Conservation (phyloP, 35 echinoderm and acorn worm species). For the Ophioderma brevispina region DNA sequence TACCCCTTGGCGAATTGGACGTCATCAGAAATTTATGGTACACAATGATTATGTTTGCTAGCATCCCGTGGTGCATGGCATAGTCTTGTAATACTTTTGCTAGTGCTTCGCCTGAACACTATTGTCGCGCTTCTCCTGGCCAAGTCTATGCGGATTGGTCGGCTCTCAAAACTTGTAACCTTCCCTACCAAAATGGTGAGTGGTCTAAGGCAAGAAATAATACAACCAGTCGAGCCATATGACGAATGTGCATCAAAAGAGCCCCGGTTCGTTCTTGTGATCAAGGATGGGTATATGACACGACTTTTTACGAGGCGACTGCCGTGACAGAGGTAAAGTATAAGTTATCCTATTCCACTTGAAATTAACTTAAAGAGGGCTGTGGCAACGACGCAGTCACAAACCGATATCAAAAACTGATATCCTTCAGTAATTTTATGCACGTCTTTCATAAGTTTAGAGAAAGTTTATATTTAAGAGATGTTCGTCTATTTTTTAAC, state of each 20-base stretch:
- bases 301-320: background rate
- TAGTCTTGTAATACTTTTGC: slow-evolving; percentile 35
- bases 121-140: slow-evolving; percentile 1
- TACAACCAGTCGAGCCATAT: background rate
- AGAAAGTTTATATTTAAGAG: too few relatives aligned
- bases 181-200: slow-evolving; percentile 1
- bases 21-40: slow-evolving; percentile 47
- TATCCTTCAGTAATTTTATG: background rate
- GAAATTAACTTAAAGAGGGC: background rate
- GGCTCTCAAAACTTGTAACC: background rate
- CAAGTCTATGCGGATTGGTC: slow-evolving; percentile 1
- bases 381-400: background rate
- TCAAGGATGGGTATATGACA: slow-evolving; percentile 45
- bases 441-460: background rate
- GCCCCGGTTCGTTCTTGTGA: slow-evolving; percentile 1
- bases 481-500: too few relatives aligned
- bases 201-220: background rate
- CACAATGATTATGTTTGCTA: slow-evolving; percentile 24
- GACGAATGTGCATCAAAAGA: slow-evolving; percentile 10
- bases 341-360: too few relatives aligned
- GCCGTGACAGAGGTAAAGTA: slow-evolving; percentile 27
- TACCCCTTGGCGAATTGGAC: slow-evolving; percentile 59
- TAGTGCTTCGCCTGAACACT: slow-evolving; percentile 27
- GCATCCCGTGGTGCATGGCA: slow-evolving; percentile 12
- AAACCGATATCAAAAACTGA: background rate